phyloP scores from a whole-genome alignment of 2,113 vertebrate species.

The Irena cyanogastra region DNA sequence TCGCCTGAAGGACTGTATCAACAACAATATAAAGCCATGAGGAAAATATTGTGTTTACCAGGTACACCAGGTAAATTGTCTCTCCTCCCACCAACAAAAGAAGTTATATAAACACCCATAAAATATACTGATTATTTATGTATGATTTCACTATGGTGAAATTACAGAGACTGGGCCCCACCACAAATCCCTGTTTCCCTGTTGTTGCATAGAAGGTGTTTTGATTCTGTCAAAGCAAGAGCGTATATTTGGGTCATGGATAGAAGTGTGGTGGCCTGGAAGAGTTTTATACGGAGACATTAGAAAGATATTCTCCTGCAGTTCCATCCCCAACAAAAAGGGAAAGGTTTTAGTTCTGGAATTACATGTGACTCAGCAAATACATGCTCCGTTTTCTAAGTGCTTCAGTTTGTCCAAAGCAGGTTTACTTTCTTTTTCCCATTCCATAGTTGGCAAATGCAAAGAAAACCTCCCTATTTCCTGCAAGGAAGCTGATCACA shows the following conservation, averaged over 20 bases:
- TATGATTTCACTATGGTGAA: not conserved
- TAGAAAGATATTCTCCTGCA: not conserved
- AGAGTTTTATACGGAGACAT: not conserved
- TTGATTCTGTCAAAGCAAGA: not conserved
- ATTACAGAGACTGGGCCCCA: not conserved
- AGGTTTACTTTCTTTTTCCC: not conserved
- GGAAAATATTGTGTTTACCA: not conserved
- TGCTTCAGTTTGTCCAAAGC: not conserved
- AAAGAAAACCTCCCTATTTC: not conserved
- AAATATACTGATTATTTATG: not conserved
- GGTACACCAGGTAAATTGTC: not conserved
- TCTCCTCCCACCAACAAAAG: not conserved
- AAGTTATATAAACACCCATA: not conserved
- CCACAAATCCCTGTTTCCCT: not conserved
- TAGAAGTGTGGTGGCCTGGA: not conserved
- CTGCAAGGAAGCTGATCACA: not conserved
- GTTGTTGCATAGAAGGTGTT: not conserved
- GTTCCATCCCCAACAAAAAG: not conserved
- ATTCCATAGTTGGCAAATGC: not conserved
- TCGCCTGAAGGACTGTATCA: not conserved
- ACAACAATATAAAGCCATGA: not conserved
- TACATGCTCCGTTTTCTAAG: fast-evolving
- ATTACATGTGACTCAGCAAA: not conserved
- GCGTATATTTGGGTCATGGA: not conserved
- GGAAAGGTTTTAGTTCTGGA: not conserved